Conservation (phyloP, 1,140 invertebrate species). For the Cephus cinctus region DNA sequence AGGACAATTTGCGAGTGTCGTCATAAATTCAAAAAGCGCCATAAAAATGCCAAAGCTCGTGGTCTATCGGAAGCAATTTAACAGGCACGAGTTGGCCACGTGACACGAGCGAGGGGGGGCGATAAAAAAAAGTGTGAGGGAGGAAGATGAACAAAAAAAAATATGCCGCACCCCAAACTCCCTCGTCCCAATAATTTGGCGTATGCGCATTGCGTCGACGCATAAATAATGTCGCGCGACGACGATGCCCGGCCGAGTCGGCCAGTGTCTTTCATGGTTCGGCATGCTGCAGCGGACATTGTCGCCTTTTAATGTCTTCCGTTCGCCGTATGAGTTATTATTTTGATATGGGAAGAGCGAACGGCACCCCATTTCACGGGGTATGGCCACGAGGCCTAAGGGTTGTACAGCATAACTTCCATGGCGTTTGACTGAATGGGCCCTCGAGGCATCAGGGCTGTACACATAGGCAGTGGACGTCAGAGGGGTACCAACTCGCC, state of each 20-base stretch:
- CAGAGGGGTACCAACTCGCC: too few species aligned
- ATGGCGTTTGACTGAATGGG: too few species aligned
- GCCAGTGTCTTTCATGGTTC: too few species aligned
- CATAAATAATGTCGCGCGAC: not conserved
- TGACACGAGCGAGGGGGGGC: slow-evolving; percentile 30
- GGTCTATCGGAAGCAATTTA: slow-evolving; percentile 42
- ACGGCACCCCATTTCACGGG: slow-evolving; percentile 32
- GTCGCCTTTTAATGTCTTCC: slow-evolving; percentile 31
- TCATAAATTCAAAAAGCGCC: slow-evolving; percentile 22
- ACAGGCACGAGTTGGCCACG: slow-evolving; percentile 32
- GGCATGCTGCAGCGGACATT: slow-evolving; percentile 12
- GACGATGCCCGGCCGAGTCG: not conserved
- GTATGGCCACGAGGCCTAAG: too few species aligned
- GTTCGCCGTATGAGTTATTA: slow-evolving; percentile 41
- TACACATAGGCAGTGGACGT: too few species aligned
- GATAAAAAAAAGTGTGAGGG: slow-evolving; percentile 6
- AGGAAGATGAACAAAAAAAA: too few species aligned
- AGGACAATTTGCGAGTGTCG: not conserved
- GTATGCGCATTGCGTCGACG: not conserved
- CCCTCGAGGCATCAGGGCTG: too few species aligned
- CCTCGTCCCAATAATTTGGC: not conserved
- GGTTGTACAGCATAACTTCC: too few species aligned
- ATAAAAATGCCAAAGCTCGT: slow-evolving; percentile 24
- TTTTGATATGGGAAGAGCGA: slow-evolving; percentile 27
- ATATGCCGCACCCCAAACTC: too few species aligned